Percentiles rank a stretch among this genome's conserved stretches.
phyloP scores from a whole-genome alignment of 1,140 invertebrate genomes.

The Tetramorium parvispinum region DNA sequence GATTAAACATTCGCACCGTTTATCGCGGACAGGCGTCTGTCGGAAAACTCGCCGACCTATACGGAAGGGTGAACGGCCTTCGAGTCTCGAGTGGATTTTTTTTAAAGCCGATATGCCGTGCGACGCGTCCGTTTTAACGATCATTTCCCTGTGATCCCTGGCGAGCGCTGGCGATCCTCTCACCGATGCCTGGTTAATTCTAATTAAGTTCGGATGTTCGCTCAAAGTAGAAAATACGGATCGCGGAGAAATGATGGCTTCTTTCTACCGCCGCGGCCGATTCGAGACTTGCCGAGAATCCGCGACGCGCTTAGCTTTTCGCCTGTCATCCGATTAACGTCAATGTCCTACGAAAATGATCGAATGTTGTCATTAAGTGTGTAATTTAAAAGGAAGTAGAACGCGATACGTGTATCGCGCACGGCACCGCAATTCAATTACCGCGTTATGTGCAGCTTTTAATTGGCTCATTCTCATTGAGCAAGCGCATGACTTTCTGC shows the following conservation, averaged over 20 bases:
- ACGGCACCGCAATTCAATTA: not conserved
- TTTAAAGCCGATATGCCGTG: constrained; percentile 31
- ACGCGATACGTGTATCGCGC: not conserved
- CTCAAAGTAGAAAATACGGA: not conserved
- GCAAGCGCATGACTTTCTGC: not conserved
- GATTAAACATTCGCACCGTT: constrained; percentile 57
- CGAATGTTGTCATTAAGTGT: not conserved
- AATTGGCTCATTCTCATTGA: constrained; percentile 38
- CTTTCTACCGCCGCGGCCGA: not conserved
- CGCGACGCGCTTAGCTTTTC: not conserved
- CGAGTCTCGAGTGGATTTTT: constrained; percentile 34
- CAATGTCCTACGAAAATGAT: not conserved
- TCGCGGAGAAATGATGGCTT: not conserved
- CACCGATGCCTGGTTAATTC: no score
- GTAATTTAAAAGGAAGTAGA: constrained; percentile 13
- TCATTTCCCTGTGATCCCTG: not conserved
- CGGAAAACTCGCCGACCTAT: constrained; percentile 50
- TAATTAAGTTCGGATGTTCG: not conserved
- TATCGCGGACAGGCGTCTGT: constrained; percentile 46
- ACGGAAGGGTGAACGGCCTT: constrained; percentile 46
- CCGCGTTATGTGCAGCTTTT: constrained; percentile 2
- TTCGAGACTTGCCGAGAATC: not conserved
- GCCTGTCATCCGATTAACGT: not conserved
- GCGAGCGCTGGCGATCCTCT: not conserved
- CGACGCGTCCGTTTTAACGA: constrained; percentile 15